phyloP scores from a whole-genome alignment of 2,113 vertebrate genomes.

The Sporophila hypoxantha region DNA sequence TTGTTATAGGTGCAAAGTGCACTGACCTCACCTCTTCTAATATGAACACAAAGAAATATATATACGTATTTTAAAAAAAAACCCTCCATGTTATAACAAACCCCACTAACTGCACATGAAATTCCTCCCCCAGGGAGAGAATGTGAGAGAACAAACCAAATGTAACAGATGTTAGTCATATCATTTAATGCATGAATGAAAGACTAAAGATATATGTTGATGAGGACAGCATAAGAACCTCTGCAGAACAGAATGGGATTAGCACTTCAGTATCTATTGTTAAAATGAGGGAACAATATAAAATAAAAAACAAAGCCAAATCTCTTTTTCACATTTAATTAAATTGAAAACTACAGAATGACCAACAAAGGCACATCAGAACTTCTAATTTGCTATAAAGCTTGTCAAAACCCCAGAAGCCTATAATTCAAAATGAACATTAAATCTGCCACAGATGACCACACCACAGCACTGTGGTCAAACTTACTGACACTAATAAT shows the following conservation, averaged over 20 bases:
- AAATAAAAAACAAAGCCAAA: neutral
- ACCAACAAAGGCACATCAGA: neutral
- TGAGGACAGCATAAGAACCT: neutral
- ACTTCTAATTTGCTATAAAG: neutral
- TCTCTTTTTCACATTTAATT: neutral
- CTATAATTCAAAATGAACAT: neutral
- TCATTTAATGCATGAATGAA: slow-evolving; percentile 47
- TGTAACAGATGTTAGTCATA: slow-evolving; percentile 31
- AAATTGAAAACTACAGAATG: neutral
- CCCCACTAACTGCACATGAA: neutral
- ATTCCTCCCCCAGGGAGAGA: slow-evolving; percentile 9
- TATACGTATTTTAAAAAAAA: fast-evolving
- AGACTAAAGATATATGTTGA: neutral
- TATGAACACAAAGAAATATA: neutral
- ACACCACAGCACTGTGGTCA: neutral
- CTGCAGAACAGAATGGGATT: neutral
- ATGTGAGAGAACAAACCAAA: slow-evolving; percentile 3
- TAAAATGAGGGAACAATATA: neutral
- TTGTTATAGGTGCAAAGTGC: neutral
- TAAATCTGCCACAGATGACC: neutral
- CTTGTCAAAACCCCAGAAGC: neutral
- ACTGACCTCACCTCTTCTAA: neutral
- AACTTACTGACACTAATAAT: neutral
- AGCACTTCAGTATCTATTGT: neutral
- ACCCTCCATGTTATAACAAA: neutral